Conservation (phyloP, 2,888 invertebrate genomes). For the Clanis bilineata region DNA sequence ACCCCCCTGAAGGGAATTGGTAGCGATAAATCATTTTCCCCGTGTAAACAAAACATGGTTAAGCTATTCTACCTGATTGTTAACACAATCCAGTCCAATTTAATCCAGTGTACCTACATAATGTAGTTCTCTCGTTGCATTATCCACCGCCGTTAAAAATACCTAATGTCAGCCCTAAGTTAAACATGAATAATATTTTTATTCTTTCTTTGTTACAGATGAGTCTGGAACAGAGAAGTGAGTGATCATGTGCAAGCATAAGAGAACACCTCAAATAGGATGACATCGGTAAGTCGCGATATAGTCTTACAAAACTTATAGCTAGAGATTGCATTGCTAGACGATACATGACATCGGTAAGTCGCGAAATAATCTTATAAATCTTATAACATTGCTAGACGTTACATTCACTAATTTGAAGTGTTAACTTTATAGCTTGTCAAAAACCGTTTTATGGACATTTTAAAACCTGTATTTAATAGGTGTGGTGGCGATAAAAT, state of each 20-base stretch:
- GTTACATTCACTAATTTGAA: neutral
- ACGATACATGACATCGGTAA: constrained; percentile 20
- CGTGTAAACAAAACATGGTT: no score
- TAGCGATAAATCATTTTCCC: no score
- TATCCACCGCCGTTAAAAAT: no score
- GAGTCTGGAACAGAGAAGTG: constrained; percentile 27
- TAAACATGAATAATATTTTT: no score
- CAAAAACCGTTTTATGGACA: neutral
- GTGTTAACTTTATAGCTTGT: neutral
- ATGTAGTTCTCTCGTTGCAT: no score
- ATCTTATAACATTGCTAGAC: neutral
- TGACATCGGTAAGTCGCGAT: constrained; percentile 23
- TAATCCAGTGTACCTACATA: no score
- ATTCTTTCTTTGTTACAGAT: constrained; percentile 63
- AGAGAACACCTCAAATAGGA: constrained; percentile 30
- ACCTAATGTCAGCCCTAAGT: no score
- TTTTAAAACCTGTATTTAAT: neutral
- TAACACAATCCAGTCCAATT: no score
- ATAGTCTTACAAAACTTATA: neutral
- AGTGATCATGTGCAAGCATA: constrained; percentile 47
- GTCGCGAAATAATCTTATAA: neutral
- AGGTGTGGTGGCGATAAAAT: neutral
- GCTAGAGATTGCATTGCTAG: neutral
- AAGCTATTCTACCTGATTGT: no score
- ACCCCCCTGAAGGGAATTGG: no score